Conservation (phyloP, 30 jellyfish, hydroid and myxozoan genomes). For the Turritopsis dohrnii region DNA sequence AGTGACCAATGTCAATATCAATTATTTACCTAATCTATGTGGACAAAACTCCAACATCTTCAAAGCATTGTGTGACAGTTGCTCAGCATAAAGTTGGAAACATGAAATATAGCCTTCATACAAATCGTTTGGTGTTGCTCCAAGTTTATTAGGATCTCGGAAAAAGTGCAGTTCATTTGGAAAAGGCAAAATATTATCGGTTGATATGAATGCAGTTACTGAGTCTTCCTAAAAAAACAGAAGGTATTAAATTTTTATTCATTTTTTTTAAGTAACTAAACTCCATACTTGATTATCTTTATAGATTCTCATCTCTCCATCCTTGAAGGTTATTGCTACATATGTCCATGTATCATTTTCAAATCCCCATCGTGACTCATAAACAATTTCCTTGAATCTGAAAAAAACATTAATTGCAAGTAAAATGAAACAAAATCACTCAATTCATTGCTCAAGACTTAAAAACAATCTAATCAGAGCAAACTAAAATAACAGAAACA, state of each 20-base stretch:
- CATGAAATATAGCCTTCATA: not conserved
- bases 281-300: not conserved
- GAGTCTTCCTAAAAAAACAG: not conserved
- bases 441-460: too few relatives aligned
- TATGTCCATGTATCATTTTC: not conserved
- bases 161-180: not conserved
- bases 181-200: not conserved
- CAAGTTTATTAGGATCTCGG: not conserved
- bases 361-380: not conserved
- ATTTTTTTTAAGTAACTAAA: too few relatives aligned
- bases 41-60: not conserved
- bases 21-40: not conserved
- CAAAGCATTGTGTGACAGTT: not conserved
- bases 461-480: too few relatives aligned
- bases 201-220: not conserved
- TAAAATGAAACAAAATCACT: too few relatives aligned
- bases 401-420: too few relatives aligned
- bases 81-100: not conserved
- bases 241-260: too few relatives aligned
- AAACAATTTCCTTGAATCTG: not conserved
- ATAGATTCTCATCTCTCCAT: not conserved
- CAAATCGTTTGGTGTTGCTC: not conserved
- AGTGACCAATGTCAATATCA: too few relatives aligned
- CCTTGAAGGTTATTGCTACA: not conserved
- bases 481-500: too few relatives aligned